A percentile compares a stretch with the other conserved stretches of the same genome.
Evolutionary conservation across 2,888 invertebrate species (phyloP).

Genomic region (Netelia virgata): DNA sequence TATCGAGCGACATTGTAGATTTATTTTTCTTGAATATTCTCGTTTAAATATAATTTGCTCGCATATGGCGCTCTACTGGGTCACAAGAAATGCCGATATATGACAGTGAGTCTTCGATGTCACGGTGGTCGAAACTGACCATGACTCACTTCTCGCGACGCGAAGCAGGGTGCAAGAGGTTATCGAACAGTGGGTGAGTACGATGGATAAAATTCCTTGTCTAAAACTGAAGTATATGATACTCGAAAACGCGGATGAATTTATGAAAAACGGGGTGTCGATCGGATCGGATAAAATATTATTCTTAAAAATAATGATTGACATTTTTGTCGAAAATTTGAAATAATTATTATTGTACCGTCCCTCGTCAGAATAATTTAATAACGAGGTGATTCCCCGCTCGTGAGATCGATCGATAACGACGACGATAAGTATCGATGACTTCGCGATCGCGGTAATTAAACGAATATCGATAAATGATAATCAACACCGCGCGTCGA

Average conservation of each 20-base stretch:
- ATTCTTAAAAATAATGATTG: too few species aligned
- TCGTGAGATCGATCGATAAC: neutral
- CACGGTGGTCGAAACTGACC: constrained; percentile 60
- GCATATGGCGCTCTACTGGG: constrained; percentile 30
- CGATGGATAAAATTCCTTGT: constrained; percentile 33
- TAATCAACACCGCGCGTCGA: too few species aligned
- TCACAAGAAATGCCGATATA: constrained; percentile 29
- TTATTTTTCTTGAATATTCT: constrained; percentile 6
- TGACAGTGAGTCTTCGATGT: constrained; percentile 20
- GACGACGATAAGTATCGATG: neutral
- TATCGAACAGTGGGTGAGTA: constrained; percentile 56
- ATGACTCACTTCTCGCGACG: constrained; percentile 62
- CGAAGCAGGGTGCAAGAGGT: constrained; percentile 52
- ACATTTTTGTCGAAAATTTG: too few species aligned
- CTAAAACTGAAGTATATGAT: constrained; percentile 6
- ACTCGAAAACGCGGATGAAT: neutral
- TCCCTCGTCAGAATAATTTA: neutral
- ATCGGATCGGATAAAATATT: too few species aligned
- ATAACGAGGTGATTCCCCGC: neutral
- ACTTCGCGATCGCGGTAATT: neutral
- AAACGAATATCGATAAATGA: neutral
- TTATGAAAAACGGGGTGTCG: neutral
- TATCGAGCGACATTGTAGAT: constrained; percentile 12
- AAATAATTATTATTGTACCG: neutral
- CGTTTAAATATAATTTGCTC: constrained; percentile 2